Evolutionary conservation across 2,113 vertebrate species (phyloP).

Genomic region (Plestiodon gilberti): DNA sequence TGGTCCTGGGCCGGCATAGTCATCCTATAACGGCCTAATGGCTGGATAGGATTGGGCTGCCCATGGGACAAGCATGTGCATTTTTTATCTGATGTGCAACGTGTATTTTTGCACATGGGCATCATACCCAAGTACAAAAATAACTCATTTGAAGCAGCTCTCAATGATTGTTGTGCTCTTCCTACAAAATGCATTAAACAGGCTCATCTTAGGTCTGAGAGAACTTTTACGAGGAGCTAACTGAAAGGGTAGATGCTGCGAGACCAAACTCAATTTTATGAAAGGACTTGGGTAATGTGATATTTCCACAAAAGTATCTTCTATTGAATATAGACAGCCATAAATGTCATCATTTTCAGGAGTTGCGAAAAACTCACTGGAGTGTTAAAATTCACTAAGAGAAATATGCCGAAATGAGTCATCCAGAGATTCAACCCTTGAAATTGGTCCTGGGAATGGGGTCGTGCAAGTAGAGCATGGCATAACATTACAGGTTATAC

Average conservation of each 20-base stretch:
- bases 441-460: not conserved
- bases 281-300: constrained; percentile 3
- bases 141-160: not conserved
- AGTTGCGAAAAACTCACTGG: not conserved
- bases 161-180: not conserved
- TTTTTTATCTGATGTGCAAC: not conserved
- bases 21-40: no score
- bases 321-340: not conserved
- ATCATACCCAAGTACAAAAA: not conserved
- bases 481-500: not conserved
- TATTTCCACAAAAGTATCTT: not conserved
- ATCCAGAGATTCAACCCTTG: not conserved
- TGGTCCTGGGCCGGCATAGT: no score
- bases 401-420: not conserved
- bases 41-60: no score
- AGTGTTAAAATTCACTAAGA: constrained; percentile 3
- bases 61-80: not conserved
- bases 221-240: not conserved
- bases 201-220: not conserved
- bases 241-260: not conserved
- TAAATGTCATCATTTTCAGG: not conserved
- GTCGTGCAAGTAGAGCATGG: not conserved
- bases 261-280: not conserved
- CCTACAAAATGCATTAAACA: not conserved
- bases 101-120: not conserved